phyloP scores from a whole-genome alignment of 1,140 invertebrate genomes.

The Antheraea mylitta region DNA sequence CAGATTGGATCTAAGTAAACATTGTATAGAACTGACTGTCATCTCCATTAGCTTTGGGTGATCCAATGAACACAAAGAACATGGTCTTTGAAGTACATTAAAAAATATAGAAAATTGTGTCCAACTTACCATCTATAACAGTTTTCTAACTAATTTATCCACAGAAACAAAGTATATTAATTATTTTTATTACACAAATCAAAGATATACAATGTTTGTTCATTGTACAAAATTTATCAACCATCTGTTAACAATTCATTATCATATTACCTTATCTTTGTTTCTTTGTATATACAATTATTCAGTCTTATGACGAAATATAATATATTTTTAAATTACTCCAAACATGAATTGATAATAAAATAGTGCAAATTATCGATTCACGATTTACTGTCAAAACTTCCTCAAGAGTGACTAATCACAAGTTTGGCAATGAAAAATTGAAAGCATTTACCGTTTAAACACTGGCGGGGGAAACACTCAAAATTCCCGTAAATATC shows the following conservation, averaged over 20 bases:
- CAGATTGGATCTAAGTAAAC: no score
- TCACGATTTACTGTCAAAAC: conserved; percentile 7
- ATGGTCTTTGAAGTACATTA: no score
- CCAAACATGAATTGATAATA: neutral
- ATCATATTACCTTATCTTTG: neutral
- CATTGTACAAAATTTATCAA: neutral
- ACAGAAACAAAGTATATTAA: no score
- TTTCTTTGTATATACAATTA: neutral
- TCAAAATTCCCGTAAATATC: conserved; percentile 93
- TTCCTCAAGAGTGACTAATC: conserved; percentile 14
- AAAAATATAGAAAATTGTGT: no score
- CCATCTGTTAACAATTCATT: neutral
- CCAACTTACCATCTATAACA: no score
- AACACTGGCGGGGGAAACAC: conserved; percentile 81
- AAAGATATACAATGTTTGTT: neutral
- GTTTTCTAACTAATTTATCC: no score
- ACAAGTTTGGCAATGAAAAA: neutral
- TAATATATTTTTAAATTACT: neutral
- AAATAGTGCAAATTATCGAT: neutral
- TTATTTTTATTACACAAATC: neutral
- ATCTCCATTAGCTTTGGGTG: no score
- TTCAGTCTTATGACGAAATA: neutral
- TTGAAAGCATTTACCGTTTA: conserved; percentile 81
- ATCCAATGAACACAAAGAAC: no score
- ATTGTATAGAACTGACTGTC: no score